phyloP scores from a whole-genome alignment of 2,113 vertebrate genomes.

The Lophius piscatorius region DNA sequence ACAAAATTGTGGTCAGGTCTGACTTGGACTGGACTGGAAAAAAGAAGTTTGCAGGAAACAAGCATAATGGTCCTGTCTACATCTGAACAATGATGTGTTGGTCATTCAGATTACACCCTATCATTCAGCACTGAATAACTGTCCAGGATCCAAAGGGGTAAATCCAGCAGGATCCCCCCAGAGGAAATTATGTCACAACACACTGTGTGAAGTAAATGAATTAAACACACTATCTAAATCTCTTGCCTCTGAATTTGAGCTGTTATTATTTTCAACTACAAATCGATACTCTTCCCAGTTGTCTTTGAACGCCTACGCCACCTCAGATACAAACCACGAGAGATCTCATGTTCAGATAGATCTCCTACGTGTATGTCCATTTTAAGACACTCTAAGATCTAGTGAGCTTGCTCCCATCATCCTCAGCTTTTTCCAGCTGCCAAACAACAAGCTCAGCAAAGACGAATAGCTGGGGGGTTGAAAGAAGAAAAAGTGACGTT shows the following conservation, averaged over 20 bases:
- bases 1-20: conserved; percentile 5
- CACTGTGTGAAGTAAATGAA: conserved; percentile 42
- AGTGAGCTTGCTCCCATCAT: conserved; percentile 34
- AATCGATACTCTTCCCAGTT: conserved; percentile 44
- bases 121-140: conserved; percentile 72
- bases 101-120: conserved; percentile 77
- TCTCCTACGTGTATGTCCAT: conserved; percentile 60
- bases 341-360: conserved; percentile 48
- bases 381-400: conserved; percentile 49
- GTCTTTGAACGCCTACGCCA: conserved; percentile 56
- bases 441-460: conserved; percentile 29
- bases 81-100: conserved; percentile 52
- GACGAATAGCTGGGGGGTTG: conserved; percentile 6
- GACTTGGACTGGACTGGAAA: conserved; percentile 6
- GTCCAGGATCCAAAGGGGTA: conserved; percentile 78
- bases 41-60: conserved; percentile 28
- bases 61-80: conserved; percentile 14
- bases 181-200: conserved; percentile 85
- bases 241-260: conserved; percentile 39
- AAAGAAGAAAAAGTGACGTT: conserved; percentile 27
- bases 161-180: conserved; percentile 78
- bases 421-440: conserved; percentile 32
- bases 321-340: conserved; percentile 6
- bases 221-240: conserved; percentile 41
- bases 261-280: conserved; percentile 42